phyloP scores from a whole-genome alignment of 1,140 invertebrate species.

The Meloidogyne chitwoodi region DNA sequence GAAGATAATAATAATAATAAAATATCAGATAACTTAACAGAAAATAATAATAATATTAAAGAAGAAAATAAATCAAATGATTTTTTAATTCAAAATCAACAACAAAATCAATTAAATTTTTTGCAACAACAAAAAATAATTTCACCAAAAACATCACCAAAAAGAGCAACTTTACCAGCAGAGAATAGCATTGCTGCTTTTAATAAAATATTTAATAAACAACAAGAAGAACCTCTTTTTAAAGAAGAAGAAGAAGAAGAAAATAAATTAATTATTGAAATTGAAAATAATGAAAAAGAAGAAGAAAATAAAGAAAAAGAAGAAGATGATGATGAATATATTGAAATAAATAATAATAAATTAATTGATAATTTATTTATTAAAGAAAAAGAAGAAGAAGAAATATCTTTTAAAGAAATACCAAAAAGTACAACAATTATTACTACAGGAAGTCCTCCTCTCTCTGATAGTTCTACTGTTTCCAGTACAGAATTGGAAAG shows the following conservation, averaged over 20 bases:
- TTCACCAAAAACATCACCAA: neutral
- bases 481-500: neutral
- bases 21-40: neutral
- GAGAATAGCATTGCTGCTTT: slow-evolving; percentile 8
- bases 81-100: neutral
- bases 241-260: neutral
- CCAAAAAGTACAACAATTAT: neutral
- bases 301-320: neutral
- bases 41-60: neutral
- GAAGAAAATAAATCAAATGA: neutral
- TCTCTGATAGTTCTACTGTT: neutral
- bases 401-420: neutral
- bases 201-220: slow-evolving; percentile 11
- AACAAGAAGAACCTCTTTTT: neutral
- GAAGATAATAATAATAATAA: neutral
- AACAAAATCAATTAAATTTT: neutral
- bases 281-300: neutral
- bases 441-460: neutral
- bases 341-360: neutral
- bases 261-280: neutral
- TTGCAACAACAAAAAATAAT: neutral
- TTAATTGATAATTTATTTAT: neutral
- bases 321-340: neutral
- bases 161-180: neutral
- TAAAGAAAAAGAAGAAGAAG: neutral